Conservation (phyloP, 2,113 vertebrate species). For the Psephotus haematonotus region DNA sequence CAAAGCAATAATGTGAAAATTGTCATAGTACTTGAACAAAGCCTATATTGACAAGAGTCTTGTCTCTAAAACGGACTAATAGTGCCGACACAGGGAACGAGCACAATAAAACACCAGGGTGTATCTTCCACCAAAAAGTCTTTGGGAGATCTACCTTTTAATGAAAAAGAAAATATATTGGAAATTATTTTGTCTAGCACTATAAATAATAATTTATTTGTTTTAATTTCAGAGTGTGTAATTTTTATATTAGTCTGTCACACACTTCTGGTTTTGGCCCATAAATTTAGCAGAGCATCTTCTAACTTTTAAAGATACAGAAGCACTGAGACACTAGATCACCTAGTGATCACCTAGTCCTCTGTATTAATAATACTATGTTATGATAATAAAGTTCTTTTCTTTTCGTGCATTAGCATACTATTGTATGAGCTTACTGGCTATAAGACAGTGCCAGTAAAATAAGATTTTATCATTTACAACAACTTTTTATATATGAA, state of each 20-base stretch:
- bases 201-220: background rate
- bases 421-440: background rate
- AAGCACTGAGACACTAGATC: background rate
- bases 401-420: background rate
- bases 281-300: background rate
- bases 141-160: background rate
- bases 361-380: background rate
- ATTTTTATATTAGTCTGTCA: background rate
- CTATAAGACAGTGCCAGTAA: background rate
- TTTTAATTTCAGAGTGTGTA: background rate
- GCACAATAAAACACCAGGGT: rapidly evolving
- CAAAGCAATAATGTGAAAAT: background rate
- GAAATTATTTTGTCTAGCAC: background rate
- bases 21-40: background rate
- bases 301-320: background rate
- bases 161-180: background rate
- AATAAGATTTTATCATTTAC: background rate
- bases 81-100: background rate
- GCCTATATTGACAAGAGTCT: background rate
- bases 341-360: background rate
- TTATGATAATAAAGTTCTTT: background rate
- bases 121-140: background rate
- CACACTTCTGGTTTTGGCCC: background rate
- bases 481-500: background rate
- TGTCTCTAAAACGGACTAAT: background rate